Base-by-base conservation (phyloP, 2,888 invertebrate genomes). In the Mechanitis mazaeus region DNA sequence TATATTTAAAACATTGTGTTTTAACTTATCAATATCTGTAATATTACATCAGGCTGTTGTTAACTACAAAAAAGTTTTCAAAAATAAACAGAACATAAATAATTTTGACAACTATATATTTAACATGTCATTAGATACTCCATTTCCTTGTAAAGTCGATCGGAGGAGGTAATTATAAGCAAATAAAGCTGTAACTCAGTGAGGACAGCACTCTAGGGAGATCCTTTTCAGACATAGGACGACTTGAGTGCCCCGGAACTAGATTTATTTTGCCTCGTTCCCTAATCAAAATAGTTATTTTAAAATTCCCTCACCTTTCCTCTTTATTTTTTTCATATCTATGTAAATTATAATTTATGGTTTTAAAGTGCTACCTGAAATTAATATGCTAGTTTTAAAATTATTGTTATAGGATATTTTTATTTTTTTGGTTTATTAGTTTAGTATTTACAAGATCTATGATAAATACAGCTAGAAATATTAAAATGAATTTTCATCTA, bases 181-280 rank as follows among this genome's bases (percentile, higher is more conserved):
- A 77, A 76, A 79, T 77, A 80, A 72, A 70, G 74, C 69, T 71
- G 75, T 81, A 79, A 80, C 79, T 76, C 69, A 68, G 66, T 64
- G 63, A 54, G 68, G 77, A 80, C 71, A 63, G 77, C 74, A 71
- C 83, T 74, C 79, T 70, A 73, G 81, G 79, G 81, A 64, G 75
- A 71, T 71, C 76, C 78, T 73, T 71, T 66, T 72, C 66, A 69
- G 72, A 64, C 74, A 69, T 72, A 75, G 72, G 72, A 69, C 71
- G 70, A 74, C 73, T 78, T 80, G 78, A 81, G 82, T 82, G 76
- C 78, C 74, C 75, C 75, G 73, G 72, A 74, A 64, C 7, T 42
- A 42, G 7, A 42, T 42, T 42, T 42, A 42, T 42, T 42, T 50
- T 9, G 31, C 31, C 31, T 50, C 31, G 31, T 9, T 31, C 28